These are phyloP conservation scores for Phalacrocorax aristotelis DNA, from an alignment of 2,113 vertebrate species.

Conservation along the genomic window DNA sequence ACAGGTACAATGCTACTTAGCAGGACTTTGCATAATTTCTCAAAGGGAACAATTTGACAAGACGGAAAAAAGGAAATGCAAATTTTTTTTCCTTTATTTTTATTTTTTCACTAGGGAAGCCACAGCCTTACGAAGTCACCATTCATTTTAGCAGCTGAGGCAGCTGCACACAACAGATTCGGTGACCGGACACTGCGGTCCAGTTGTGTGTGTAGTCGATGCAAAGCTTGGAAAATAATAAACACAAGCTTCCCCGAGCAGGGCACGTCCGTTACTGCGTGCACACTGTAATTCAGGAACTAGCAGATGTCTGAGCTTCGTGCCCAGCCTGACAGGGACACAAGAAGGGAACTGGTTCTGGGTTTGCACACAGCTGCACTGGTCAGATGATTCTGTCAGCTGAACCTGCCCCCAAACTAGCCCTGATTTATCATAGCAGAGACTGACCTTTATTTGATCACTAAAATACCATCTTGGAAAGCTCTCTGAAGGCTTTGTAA, in stretches of 20 bases:
- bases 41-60: not conserved
- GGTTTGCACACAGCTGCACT: constrained; percentile 75
- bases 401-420: constrained; percentile 71
- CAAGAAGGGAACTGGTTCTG: constrained; percentile 66
- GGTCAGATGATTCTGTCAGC: constrained; percentile 79
- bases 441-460: constrained; percentile 59
- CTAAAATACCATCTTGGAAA: constrained; percentile 61
- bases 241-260: not conserved
- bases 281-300: constrained; percentile 70
- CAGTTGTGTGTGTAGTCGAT: constrained; percentile 19
- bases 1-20: not conserved
- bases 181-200: not conserved
- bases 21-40: not conserved
- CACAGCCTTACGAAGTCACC: constrained; percentile 10
- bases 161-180: constrained; percentile 44
- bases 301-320: constrained; percentile 81
- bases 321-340: constrained; percentile 61
- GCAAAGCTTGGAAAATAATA: constrained; percentile 63
- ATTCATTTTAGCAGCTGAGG: not conserved
- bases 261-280: not conserved
- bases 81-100: not conserved
- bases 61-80: constrained; percentile 29
- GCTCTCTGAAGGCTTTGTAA: constrained; percentile 46
- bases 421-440: constrained; percentile 68
- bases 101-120: not conserved